These are phyloP conservation scores for Metopolophium dirhodum DNA, from an alignment of 1,140 invertebrate genomes.

Conservation along the genomic window DNA sequence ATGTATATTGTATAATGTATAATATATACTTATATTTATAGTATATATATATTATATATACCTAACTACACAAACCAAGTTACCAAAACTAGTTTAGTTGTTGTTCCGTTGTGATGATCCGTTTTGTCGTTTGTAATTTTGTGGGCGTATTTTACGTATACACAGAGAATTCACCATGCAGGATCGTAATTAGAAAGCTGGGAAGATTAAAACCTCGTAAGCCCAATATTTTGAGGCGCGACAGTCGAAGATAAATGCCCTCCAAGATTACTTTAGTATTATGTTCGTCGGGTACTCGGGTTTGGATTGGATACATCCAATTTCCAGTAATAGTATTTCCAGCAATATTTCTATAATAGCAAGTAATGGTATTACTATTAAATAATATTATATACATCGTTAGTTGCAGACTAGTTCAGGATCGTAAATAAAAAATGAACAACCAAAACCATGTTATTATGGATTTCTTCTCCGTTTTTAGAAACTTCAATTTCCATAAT, in stretches of 20 bases:
- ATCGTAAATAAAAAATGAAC: background rate
- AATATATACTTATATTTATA: too few species aligned
- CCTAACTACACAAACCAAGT: background rate
- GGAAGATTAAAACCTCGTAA: background rate
- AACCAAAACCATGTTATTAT: background rate
- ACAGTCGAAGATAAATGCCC: background rate
- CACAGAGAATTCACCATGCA: background rate
- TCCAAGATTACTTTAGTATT: background rate
- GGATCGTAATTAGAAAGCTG: background rate
- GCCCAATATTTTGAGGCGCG: background rate
- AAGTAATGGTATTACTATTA: background rate
- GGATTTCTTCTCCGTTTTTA: background rate
- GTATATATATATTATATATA: too few species aligned
- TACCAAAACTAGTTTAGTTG: background rate
- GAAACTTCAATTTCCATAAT: background rate
- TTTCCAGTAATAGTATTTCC: background rate
- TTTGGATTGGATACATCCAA: background rate
- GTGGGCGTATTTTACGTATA: background rate
- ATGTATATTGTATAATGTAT: too few species aligned
- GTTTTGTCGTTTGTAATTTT: slow-evolving; percentile 15
- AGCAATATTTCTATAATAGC: background rate
- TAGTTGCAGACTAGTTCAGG: background rate
- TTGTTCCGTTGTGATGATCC: background rate
- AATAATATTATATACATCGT: background rate
- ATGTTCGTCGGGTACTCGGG: background rate